These are phyloP conservation scores for Boloria selene DNA, from an alignment of 2,888 invertebrate genomes.

Conservation along the genomic window DNA sequence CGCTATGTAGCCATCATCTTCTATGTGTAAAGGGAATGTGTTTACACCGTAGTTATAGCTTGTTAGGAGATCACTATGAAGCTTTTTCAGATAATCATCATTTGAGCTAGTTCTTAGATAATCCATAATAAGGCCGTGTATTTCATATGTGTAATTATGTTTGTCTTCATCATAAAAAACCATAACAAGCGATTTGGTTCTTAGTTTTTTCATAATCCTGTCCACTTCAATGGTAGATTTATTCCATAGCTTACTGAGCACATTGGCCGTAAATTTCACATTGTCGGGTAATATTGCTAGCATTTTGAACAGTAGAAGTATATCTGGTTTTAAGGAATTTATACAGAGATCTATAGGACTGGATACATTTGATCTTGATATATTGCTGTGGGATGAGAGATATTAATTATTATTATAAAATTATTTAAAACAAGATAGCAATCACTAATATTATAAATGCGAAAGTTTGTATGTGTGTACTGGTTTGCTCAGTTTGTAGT, in stretches of 20 bases:
- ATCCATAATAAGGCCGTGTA: conserved; percentile 86
- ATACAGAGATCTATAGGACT: conserved; percentile 84
- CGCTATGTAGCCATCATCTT: conserved; percentile 88
- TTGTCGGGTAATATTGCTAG: conserved; percentile 87
- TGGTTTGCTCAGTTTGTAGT: too few species aligned
- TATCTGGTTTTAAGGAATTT: conserved; percentile 75
- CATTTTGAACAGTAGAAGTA: conserved; percentile 81
- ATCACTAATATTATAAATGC: not conserved
- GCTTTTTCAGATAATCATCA: conserved; percentile 65
- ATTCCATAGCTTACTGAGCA: conserved; percentile 72
- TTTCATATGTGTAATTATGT: conserved; percentile 85
- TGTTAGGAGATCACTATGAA: conserved; percentile 83
- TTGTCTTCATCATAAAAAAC: conserved; percentile 83
- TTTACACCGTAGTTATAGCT: conserved; percentile 78
- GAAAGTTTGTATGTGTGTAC: not conserved
- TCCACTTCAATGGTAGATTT: conserved; percentile 76
- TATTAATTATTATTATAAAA: not conserved
- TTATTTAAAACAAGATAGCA: not conserved
- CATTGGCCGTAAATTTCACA: conserved; percentile 84
- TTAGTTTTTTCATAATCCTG: conserved; percentile 84
- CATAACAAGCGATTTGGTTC: conserved; percentile 85
- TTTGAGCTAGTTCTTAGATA: conserved; percentile 80
- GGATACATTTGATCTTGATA: conserved; percentile 62
- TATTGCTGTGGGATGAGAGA: conserved; percentile 51
- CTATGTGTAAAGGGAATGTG: conserved; percentile 81